A percentile compares a stretch with the other conserved stretches of the same genome.
Evolutionary conservation across 2,113 vertebrate genomes (phyloP).

Genomic region (Myotis yumanensis): DNA sequence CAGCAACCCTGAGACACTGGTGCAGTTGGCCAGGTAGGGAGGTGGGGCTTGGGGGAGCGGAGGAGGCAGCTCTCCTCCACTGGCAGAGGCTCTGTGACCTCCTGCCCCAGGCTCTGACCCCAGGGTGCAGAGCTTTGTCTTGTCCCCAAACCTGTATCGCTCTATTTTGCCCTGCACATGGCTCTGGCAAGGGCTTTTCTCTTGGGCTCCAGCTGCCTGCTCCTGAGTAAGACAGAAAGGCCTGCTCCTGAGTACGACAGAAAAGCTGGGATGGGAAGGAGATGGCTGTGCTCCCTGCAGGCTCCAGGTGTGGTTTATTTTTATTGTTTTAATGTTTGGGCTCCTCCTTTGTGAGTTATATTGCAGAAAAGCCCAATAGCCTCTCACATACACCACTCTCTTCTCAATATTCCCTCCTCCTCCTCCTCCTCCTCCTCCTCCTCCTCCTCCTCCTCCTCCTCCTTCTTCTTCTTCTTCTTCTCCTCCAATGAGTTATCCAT

Average conservation of each 20-base stretch:
- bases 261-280: neutral
- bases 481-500: too few relatives aligned
- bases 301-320: neutral
- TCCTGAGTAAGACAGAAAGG: neutral
- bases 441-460: too few relatives aligned
- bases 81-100: neutral
- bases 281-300: neutral
- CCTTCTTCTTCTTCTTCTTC: too few relatives aligned
- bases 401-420: neutral
- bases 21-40: neutral
- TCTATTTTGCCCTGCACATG: neutral
- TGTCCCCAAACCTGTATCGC: neutral
- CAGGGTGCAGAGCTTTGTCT: neutral
- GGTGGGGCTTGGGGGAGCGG: neutral
- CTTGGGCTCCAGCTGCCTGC: neutral
- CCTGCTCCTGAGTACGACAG: neutral
- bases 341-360: neutral
- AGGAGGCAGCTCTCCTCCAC: neutral
- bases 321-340: neutral
- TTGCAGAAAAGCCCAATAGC: neutral
- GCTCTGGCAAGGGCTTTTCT: slow-evolving; percentile 41
- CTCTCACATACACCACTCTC: neutral
- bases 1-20: neutral
- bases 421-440: too few relatives aligned
- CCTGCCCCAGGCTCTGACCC: neutral